A percentile compares a stretch with the other conserved stretches of the same genome.
Conservation (phyloP, 2,888 invertebrate species). For the Lepidocyrtoides sp. region DNA sequence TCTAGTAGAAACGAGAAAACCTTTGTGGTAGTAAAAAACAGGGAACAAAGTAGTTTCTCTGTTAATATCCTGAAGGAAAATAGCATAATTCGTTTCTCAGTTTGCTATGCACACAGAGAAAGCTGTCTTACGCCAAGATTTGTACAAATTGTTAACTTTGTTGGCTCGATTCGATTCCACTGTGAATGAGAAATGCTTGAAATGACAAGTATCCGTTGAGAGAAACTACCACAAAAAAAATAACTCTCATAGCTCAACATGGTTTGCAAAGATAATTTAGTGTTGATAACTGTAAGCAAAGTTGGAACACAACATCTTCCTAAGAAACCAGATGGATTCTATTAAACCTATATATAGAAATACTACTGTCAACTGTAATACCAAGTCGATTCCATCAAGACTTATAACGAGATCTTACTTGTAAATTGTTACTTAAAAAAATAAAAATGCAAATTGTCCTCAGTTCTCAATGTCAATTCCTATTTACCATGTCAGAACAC, state of each 20-base stretch:
- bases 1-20: not conserved
- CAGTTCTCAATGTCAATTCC: not conserved
- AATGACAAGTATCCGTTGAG: slow-evolving; percentile 30
- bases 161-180: slow-evolving; percentile 22
- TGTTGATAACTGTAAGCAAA: not conserved
- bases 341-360: too few species aligned
- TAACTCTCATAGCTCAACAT: not conserved
- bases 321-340: too few species aligned
- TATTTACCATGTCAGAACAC: slow-evolving; percentile 10
- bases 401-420: too few species aligned
- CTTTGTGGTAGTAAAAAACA: not conserved
- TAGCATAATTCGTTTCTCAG: slow-evolving; percentile 1
- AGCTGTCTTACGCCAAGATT: slow-evolving; percentile 44
- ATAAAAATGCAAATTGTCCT: not conserved
- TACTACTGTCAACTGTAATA: too few species aligned
- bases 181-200: slow-evolving; percentile 41
- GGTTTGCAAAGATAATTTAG: not conserved
- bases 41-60: slow-evolving; percentile 30
- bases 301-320: too few species aligned
- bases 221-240: slow-evolving; percentile 9
- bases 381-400: too few species aligned
- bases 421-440: too few species aligned
- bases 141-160: slow-evolving; percentile 76
- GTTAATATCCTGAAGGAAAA: slow-evolving; percentile 49
- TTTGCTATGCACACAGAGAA: not conserved